These are phyloP conservation scores for Nibea albiflora DNA, from an alignment of 2,113 vertebrate genomes.

Conservation along the genomic window DNA sequence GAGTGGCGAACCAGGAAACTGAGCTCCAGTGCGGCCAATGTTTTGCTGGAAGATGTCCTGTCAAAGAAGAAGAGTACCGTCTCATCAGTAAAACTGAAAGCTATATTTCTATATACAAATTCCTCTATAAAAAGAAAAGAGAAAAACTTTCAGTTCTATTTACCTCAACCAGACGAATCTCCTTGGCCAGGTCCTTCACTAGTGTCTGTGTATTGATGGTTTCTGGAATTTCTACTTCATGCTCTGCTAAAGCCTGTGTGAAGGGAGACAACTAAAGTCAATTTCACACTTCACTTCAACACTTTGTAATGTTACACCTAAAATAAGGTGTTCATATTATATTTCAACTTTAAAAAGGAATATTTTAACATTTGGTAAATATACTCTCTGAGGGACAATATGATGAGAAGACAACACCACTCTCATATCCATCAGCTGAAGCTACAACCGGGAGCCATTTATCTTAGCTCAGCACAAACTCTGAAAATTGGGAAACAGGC, in stretches of 20 bases:
- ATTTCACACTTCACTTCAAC: neutral
- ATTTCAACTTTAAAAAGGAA: neutral
- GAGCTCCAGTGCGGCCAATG: constrained; percentile 87
- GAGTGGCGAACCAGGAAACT: constrained; percentile 85
- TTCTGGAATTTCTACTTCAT: constrained; percentile 92
- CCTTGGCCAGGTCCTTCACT: constrained; percentile 93
- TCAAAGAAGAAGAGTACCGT: constrained; percentile 11
- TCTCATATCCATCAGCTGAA: too few species aligned
- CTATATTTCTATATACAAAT: neutral
- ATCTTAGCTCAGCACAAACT: neutral
- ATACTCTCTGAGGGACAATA: neutral
- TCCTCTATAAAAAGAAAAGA: neutral
- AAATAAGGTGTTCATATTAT: neutral
- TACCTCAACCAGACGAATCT: constrained; percentile 94
- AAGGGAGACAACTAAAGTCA: neutral
- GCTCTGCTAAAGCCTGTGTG: constrained; percentile 87
- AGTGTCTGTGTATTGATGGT: constrained; percentile 90
- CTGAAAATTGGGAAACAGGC: neutral
- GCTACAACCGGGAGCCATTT: neutral
- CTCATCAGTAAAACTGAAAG: neutral
- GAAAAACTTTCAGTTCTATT: constrained; percentile 10
- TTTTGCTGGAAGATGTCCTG: constrained; percentile 94
- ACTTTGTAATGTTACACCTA: constrained; percentile 3
- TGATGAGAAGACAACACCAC: too few species aligned
- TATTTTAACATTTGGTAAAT: neutral